Evolutionary conservation across 2,888 invertebrate species (phyloP).

Genomic region (Oeneis ivallda): DNA sequence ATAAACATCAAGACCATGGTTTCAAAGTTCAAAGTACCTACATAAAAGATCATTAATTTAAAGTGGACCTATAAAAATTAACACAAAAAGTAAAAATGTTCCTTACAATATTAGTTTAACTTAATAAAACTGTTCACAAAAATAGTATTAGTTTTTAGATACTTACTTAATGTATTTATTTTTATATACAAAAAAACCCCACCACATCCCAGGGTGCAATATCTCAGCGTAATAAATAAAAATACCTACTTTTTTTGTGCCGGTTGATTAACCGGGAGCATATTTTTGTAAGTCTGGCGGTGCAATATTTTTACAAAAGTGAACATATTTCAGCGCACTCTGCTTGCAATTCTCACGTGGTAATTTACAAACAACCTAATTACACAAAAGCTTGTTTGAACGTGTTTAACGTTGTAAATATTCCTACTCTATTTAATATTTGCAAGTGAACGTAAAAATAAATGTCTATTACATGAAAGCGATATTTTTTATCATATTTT

Average conservation of each 20-base stretch:
- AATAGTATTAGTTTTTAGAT: too few species aligned
- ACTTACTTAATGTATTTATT: too few species aligned
- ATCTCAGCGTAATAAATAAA: constrained; percentile 33
- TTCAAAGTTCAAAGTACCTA: too few species aligned
- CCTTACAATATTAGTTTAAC: too few species aligned
- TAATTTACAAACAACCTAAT: constrained; percentile 23
- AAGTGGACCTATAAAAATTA: too few species aligned
- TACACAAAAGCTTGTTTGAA: not conserved
- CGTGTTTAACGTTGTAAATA: not conserved
- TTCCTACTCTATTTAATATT: not conserved
- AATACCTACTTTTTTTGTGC: constrained; percentile 26
- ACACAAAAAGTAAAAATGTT: too few species aligned
- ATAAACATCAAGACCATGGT: too few species aligned
- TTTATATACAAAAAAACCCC: not conserved
- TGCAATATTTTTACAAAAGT: constrained; percentile 29
- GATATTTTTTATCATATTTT: too few species aligned
- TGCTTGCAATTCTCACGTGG: constrained; percentile 17
- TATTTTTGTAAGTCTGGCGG: constrained; percentile 30
- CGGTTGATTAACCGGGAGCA: constrained; percentile 31
- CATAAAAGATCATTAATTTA: too few species aligned
- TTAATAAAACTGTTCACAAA: too few species aligned
- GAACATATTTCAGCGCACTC: constrained; percentile 18
- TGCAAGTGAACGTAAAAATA: not conserved
- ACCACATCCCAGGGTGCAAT: not conserved
- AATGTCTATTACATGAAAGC: too few species aligned